Base-by-base conservation (phyloP, 2,113 vertebrate species). In the Atractosteus spatula region DNA sequence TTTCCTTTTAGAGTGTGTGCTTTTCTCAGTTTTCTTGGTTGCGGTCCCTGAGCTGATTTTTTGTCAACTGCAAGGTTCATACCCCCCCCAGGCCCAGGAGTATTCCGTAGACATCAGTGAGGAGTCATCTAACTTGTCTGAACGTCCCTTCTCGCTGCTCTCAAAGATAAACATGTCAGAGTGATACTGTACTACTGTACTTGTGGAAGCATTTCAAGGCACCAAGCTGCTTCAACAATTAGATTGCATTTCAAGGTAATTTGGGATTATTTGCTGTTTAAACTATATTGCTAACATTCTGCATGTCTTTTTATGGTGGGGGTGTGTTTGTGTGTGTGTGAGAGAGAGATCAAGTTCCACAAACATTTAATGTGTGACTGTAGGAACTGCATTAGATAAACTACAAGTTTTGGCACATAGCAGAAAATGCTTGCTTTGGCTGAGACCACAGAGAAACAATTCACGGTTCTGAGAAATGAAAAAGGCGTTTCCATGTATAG, bases 181-280 rank as follows among this genome's bases (percentile, higher is more conserved):
- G 83, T 86, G 84, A 74, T 83, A 89, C 86, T 80, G 75, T 89
- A 88, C 86, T 86, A 85, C 82, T 91, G 41, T 87, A 84, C 89
- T 88, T 75, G 86, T 74, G 91, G 83, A 90, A 86, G 85, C 90
- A 64, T 86, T 12, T 88, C 90, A 85, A 88, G 87, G 80, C 80
- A 87, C 73, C 88, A 87, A 82, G 80, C 84, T 91, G 84, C 91
- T 71, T 79, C 89, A 85, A 81, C 91, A 89, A 71, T 83, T 89
- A 91, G 85, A 86, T 90, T 92, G 91, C 83, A 86, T 85, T 84
- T 85, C 81, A 89, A 92, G 92, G 91, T 93, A 92, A 93, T 29
- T 8, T 59, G 56, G 56, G 7, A 14, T 43, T 51, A 41, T 16
- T n/a, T 51, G 65, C 14, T 41, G 41, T 55, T 63, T 13, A 12